Base-by-base conservation (phyloP, 2,113 vertebrate species). In the Fregata magnificens region DNA sequence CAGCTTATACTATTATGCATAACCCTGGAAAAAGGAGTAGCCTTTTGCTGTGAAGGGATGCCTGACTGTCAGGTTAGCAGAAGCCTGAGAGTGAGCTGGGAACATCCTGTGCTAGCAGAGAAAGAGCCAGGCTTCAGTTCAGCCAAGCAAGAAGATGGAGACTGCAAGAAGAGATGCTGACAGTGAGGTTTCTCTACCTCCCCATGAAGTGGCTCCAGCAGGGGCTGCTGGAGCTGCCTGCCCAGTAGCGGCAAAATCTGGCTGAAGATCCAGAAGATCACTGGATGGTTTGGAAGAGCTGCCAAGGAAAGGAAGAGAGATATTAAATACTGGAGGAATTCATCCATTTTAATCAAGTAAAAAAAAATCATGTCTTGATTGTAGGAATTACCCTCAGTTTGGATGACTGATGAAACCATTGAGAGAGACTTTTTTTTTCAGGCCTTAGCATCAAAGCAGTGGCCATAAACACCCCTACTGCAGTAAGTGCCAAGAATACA, bases 211-310 rank as follows among this genome's bases (percentile, higher is more conserved):
- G 91, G 99, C 98, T 70, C 99, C 98, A 55, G 96, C 98, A 12
- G 98, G 71, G 38, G 98, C 96, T n/a, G 98, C 98, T 29, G 98
- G 94, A 95, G 98, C 97, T 8, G 97, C 97, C 16, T 98, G 98
- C 34, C 97, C 98, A 94, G 98, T 32, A 96, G 98, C 95, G 4
- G 98, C 78, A 97, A 99, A 98, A 98, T 99, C 97, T 97, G 98
- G 99, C 88, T 99, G 99, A 95, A 99, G 98, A 92, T 99, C 99
- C 97, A 99, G 98, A 97, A 99, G 99, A 96, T 99, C 99, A 90
- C 99, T 99, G 56, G 93, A 98, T n/a, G 96, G 93, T 93, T 99
- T 99, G 58, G 98, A 97, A 95, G 98, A 95, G 69, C 99, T 99
- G 91, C 63, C 92, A 83, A 90, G 65, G n/a, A 85, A 87, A 88